These are phyloP conservation scores for Knipowitschia caucasica DNA, from an alignment of 2,797 vertebrate genomes.

Conservation along the genomic window DNA sequence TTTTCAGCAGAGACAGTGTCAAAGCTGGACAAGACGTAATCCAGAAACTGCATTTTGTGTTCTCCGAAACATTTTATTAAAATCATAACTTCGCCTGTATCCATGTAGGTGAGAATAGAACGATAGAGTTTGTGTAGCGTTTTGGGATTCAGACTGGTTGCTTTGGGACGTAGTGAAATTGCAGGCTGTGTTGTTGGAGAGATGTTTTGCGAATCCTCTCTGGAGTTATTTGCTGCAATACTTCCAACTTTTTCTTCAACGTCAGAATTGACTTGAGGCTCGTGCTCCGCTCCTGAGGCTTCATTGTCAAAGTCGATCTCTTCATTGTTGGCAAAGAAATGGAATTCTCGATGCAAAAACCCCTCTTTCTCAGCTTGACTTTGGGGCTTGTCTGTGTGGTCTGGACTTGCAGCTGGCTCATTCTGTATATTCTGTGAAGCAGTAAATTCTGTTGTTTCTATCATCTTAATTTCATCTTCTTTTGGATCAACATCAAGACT, in stretches of 20 bases:
- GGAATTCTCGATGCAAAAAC: conserved; percentile 39
- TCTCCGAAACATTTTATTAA: conserved; percentile 60
- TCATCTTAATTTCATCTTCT: conserved; percentile 1
- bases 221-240: neutral
- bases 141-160: conserved; percentile 16
- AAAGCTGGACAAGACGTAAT: conserved; percentile 55
- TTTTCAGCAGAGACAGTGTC: conserved; percentile 19
- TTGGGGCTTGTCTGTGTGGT: neutral
- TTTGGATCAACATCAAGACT: neutral
- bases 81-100: conserved; percentile 24
- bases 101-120: conserved; percentile 54
- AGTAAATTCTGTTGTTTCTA: neutral
- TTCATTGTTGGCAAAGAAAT: conserved; percentile 31
- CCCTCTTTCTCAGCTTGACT: conserved; percentile 14
- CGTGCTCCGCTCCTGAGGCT: neutral
- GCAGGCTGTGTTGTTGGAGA: neutral
- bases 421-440: neutral
- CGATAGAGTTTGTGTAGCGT: conserved; percentile 43
- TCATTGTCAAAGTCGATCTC: too few relatives aligned
- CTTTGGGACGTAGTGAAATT: conserved; percentile 10
- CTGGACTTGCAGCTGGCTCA: neutral
- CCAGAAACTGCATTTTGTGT: conserved; percentile 69
- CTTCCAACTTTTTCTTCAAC: conserved; percentile 20
- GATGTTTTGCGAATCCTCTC: conserved; percentile 7
- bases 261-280: conserved; percentile 4